Evolutionary conservation across 2,888 invertebrate genomes (phyloP).

Genomic region (Heliconius ismenius): DNA sequence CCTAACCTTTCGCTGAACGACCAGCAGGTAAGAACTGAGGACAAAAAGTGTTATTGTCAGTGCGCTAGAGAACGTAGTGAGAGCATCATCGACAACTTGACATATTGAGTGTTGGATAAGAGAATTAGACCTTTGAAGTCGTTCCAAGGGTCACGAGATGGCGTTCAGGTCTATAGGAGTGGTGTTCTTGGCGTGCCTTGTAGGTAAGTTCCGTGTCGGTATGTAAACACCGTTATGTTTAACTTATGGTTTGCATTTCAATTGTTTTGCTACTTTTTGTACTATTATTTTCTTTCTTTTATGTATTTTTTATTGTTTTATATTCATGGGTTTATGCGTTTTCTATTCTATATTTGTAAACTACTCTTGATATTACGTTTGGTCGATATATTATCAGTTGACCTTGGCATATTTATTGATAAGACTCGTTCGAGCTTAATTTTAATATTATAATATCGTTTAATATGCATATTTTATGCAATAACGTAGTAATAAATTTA

Average conservation of each 20-base stretch:
- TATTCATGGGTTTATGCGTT: too few species aligned
- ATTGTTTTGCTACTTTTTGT: constrained; percentile 25
- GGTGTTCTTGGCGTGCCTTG: constrained; percentile 65
- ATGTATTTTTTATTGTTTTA: not conserved
- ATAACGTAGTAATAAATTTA: not conserved
- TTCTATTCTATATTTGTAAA: not conserved
- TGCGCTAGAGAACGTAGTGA: constrained; percentile 71
- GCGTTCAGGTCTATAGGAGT: constrained; percentile 66
- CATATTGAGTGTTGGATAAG: constrained; percentile 59
- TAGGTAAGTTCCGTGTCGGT: constrained; percentile 61
- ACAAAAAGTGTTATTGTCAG: constrained; percentile 76
- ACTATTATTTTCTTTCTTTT: not conserved
- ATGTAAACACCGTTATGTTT: constrained; percentile 35
- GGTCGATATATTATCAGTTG: constrained; percentile 19
- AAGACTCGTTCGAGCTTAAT: constrained; percentile 8
- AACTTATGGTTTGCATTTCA: constrained; percentile 31
- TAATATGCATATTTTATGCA: constrained; percentile 21
- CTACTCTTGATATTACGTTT: not conserved
- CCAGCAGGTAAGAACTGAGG: constrained; percentile 70
- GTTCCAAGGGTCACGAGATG: constrained; percentile 63
- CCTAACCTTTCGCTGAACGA: constrained; percentile 74
- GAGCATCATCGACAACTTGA: constrained; percentile 69
- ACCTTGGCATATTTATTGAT: constrained; percentile 28
- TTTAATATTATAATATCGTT: constrained; percentile 10
- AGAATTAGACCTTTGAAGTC: constrained; percentile 50